A percentile compares a stretch with the other conserved stretches of the same genome.
phyloP scores from a whole-genome alignment of 2,888 invertebrate genomes.

The Physocephala rufipes region DNA sequence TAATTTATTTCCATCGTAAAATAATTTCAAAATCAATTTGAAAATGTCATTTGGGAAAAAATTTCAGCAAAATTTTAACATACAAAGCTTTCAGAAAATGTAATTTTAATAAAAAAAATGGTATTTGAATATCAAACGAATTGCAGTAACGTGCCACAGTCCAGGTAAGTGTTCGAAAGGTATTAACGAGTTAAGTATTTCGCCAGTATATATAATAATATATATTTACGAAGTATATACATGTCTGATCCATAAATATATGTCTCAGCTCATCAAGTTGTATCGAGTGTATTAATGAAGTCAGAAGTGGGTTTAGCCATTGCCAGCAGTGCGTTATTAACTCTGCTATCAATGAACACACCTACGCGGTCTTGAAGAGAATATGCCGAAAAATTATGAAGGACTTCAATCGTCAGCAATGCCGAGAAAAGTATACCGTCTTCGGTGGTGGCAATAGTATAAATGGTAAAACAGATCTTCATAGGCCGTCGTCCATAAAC shows the following conservation, averaged over 20 bases:
- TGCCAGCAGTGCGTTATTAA: slow-evolving; percentile 46
- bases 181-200: no score
- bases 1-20: slow-evolving; percentile 11
- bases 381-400: slow-evolving; percentile 57
- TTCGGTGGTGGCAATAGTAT: slow-evolving; percentile 58
- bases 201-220: no score
- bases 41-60: slow-evolving; percentile 33
- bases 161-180: slow-evolving; percentile 45
- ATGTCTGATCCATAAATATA: background rate
- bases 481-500: slow-evolving; percentile 33
- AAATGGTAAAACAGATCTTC: slow-evolving; percentile 44
- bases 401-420: slow-evolving; percentile 49
- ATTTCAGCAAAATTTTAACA: slow-evolving; percentile 34
- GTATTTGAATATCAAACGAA: slow-evolving; percentile 46
- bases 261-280: slow-evolving; percentile 50
- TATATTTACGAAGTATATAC: background rate
- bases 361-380: slow-evolving; percentile 54
- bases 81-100: slow-evolving; percentile 33
- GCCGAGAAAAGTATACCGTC: slow-evolving; percentile 53
- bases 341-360: slow-evolving; percentile 50
- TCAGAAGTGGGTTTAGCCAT: slow-evolving; percentile 43
- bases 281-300: slow-evolving; percentile 47
- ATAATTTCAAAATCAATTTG: slow-evolving; percentile 24
- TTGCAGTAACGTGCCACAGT: slow-evolving; percentile 42
- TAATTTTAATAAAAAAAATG: slow-evolving; percentile 47